phyloP scores from a whole-genome alignment of 2,888 invertebrate genomes.

The Xiphydria camelus region DNA sequence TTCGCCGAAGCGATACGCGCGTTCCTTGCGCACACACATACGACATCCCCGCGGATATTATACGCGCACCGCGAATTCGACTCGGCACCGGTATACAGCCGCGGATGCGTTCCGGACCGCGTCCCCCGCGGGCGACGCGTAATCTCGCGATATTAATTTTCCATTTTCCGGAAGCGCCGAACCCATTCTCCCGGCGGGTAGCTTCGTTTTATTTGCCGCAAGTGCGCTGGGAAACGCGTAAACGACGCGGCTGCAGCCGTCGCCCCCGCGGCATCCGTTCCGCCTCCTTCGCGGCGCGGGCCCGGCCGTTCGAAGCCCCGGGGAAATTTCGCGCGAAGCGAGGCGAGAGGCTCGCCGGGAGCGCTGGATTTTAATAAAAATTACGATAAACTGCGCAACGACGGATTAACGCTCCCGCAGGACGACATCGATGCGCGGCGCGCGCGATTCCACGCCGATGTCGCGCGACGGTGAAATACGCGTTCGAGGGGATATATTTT shows the following conservation, averaged over 20 bases:
- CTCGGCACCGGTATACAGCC: background rate
- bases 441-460: too few species aligned
- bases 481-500: too few species aligned
- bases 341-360: conserved; percentile 5
- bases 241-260: too few species aligned
- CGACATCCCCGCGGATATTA: too few species aligned
- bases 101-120: background rate
- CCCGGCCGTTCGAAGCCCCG: conserved; percentile 19
- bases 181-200: background rate
- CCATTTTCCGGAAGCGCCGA: conserved; percentile 4
- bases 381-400: conserved; percentile 37
- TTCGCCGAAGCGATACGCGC: too few species aligned
- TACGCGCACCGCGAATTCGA: too few species aligned
- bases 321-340: conserved; percentile 32
- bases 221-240: background rate
- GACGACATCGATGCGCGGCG: too few species aligned
- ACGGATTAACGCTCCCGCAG: conserved; percentile 31
- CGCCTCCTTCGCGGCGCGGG: conserved; percentile 8
- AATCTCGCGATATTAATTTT: conserved; percentile 2
- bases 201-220: conserved; percentile 1
- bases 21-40: too few species aligned
- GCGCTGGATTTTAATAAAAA: conserved; percentile 31
- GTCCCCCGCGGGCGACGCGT: background rate
- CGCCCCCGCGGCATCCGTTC: background rate
- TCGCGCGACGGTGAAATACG: too few species aligned